Evolutionary conservation across 2,888 invertebrate species (phyloP).

Genomic region (Eudasyphora cyanicolor): DNA sequence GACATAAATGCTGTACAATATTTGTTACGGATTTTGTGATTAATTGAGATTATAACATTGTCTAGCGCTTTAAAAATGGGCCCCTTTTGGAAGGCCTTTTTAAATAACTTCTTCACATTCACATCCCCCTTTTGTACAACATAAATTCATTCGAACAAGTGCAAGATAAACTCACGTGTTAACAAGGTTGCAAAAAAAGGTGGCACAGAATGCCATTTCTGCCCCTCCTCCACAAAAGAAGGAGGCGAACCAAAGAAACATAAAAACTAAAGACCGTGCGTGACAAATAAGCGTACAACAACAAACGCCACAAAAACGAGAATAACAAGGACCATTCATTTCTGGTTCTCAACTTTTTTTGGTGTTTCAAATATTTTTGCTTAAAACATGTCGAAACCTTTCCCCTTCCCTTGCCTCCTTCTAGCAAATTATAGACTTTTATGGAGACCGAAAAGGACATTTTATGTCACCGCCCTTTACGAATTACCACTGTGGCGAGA

Average conservation of each 20-base stretch:
- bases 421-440: conserved; percentile 51
- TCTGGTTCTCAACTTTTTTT: not conserved
- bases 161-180: conserved; percentile 66
- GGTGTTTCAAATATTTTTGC: no score
- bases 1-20: no score
- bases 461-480: conserved; percentile 53
- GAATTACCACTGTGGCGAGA: conserved; percentile 7
- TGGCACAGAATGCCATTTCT: not conserved
- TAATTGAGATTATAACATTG: no score
- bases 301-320: conserved; percentile 62
- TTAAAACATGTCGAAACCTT: conserved; percentile 3
- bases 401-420: not conserved
- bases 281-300: conserved; percentile 61
- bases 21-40: no score
- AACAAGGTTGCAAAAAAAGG: conserved; percentile 57
- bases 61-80: no score
- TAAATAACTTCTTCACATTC: no score
- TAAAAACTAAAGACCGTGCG: conserved; percentile 56
- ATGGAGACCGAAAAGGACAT: conserved; percentile 27
- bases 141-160: conserved; percentile 42
- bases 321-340: conserved; percentile 33
- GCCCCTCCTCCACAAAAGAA: conserved; percentile 35
- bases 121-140: not conserved
- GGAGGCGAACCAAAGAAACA: not conserved
- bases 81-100: no score